Base-by-base conservation (phyloP, 37 sponge, comb jelly and placozoan genomes). In the Hormiphora californensis region DNA sequence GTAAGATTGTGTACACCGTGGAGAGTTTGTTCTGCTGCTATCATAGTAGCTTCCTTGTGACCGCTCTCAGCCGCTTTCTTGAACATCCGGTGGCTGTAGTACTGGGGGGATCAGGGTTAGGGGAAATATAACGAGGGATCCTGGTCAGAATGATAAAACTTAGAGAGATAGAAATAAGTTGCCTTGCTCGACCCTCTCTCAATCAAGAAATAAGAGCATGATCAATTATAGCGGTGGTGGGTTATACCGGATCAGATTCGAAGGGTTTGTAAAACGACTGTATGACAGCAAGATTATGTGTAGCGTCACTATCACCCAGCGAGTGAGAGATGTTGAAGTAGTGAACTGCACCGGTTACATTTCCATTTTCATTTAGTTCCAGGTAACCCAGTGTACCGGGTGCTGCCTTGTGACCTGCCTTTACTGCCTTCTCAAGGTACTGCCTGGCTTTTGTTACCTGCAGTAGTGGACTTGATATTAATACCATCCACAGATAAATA, bases 1-100 rank as follows among this genome's bases (percentile, higher is more conserved):
- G 81, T 40, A 4, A 27, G 32, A 36, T 73, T 40, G 22, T 15
- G 36, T 11, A 73, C 1, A 11, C 81, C 81, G 23, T 73, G 81
- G 4, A 73, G 21, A 3, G 44, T 73, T 21, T 73, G 81, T 33
- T 73, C 81, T 1, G 81, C 81, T 73, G 81, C 17, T 11, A 73
- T 41, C 46, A 73, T 27, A 19, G 81, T 33, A 5, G 81, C 81
- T 43, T 73, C 81, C 25, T 73, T 73, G 81, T 73, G 81, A 3
- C 81, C 81, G 4, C 81, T 4, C 15, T 73, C 81, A n/a, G 81
- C 35, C 0, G 81, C 81, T 40, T 43, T 8, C 81, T 73, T 73
- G 81, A 73, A 73, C 81, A 73, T 73, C 44, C 43, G n/a, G 35
- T 73, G 81, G 5, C 46, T 46, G 81, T 73, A 73, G 25, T 73